Conservation (phyloP, 2,113 vertebrate species). For the Carlito syrichta region DNA sequence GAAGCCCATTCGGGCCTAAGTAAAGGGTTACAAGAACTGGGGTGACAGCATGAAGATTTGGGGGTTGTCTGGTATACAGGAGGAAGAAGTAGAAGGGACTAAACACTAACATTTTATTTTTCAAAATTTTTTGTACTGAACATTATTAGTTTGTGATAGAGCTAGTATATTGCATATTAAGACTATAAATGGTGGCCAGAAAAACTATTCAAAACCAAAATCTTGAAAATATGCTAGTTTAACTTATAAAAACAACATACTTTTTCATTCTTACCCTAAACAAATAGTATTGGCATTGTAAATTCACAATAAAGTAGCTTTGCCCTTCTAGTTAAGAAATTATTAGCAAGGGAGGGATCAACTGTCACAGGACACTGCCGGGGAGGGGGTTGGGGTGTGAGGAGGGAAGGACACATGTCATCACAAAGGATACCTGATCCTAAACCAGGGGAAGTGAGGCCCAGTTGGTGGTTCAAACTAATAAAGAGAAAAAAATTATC, state of each 20-base stretch:
- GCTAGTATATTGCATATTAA: accelerated
- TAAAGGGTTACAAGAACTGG: background rate
- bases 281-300: background rate
- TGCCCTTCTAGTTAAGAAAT: background rate
- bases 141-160: background rate
- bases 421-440: no score
- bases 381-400: no score
- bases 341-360: no score
- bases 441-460: no score
- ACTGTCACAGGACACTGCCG: no score
- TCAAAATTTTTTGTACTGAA: background rate
- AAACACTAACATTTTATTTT: background rate
- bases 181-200: background rate
- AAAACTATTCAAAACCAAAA: background rate
- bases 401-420: no score
- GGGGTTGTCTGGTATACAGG: accelerated
- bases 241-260: background rate
- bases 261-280: background rate
- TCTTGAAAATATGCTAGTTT: background rate
- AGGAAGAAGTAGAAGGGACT: background rate
- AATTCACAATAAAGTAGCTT: background rate
- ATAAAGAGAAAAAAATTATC: background rate
- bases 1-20: background rate
- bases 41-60: accelerated
- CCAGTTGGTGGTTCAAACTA: no score